phyloP scores from a whole-genome alignment of 2,113 vertebrate genomes.

The Lamprologus speciosus region DNA sequence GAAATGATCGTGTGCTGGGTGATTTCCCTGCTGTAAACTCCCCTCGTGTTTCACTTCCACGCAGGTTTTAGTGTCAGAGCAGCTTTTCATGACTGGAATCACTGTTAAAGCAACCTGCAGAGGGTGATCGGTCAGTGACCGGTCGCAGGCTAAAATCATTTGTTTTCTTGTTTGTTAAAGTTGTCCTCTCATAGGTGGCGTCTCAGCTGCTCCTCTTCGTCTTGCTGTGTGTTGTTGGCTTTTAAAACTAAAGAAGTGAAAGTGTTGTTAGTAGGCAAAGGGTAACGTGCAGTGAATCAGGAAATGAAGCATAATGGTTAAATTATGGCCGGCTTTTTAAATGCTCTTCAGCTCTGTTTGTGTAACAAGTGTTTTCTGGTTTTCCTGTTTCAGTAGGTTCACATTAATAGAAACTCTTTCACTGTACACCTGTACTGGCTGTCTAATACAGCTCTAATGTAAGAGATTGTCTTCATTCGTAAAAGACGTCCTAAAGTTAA shows the following conservation, averaged over 20 bases:
- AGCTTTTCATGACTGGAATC: background rate
- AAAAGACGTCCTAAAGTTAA: background rate
- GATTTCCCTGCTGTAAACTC: slow-evolving; percentile 28
- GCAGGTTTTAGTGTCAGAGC: background rate
- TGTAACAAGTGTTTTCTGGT: background rate
- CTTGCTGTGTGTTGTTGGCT: background rate
- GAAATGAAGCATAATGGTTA: background rate
- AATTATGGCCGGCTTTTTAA: background rate
- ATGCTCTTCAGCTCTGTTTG: background rate
- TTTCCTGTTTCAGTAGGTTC: background rate
- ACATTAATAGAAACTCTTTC: background rate
- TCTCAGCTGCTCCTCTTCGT: background rate
- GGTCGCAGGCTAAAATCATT: background rate
- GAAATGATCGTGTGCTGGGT: background rate
- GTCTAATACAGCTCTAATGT: background rate
- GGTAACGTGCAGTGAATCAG: background rate
- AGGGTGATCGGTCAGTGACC: background rate
- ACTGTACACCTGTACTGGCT: background rate
- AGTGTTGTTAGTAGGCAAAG: background rate
- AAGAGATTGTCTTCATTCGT: background rate
- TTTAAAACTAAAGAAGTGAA: background rate
- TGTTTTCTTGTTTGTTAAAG: background rate
- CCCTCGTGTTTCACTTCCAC: background rate
- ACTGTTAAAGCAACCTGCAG: background rate
- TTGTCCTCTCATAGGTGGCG: background rate